Conservation (phyloP, 1,140 invertebrate genomes). For the Pantala flavescens region DNA sequence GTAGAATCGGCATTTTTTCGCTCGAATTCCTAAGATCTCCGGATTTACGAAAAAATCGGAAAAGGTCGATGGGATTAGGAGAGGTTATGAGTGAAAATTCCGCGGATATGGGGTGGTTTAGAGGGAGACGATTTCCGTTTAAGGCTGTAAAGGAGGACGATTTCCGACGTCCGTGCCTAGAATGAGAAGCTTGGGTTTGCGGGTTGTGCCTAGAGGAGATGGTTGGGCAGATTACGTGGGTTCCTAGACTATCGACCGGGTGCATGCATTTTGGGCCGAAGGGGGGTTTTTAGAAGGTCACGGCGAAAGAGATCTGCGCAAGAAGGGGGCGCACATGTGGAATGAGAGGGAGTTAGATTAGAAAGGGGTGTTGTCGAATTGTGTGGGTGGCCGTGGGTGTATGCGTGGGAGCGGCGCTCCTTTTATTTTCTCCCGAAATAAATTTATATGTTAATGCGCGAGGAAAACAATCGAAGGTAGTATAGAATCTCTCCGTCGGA, state of each 20-base stretch:
- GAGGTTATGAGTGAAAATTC: too few species aligned
- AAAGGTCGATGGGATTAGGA: too few species aligned
- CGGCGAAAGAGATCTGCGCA: background rate
- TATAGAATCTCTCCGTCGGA: too few species aligned
- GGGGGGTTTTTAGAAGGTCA: background rate
- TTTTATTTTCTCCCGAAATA: too few species aligned
- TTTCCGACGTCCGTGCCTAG: background rate
- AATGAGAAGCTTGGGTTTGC: background rate
- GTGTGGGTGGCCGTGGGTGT: background rate
- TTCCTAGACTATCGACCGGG: constrained; percentile 7
- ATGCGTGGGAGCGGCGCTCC: background rate
- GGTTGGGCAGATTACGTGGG: background rate
- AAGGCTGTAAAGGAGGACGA: too few species aligned
- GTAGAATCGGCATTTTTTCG: too few species aligned
- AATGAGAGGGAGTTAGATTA: background rate
- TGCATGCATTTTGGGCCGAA: background rate
- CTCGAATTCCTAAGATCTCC: too few species aligned
- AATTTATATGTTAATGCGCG: too few species aligned
- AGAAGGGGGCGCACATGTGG: background rate
- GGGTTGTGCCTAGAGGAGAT: background rate
- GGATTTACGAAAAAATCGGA: too few species aligned
- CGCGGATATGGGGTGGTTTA: too few species aligned
- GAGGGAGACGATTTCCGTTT: too few species aligned
- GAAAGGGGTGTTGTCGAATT: background rate
- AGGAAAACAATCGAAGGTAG: too few species aligned